phyloP scores from a whole-genome alignment of 2,113 vertebrate species.

The Hippocampus mohnikei region DNA sequence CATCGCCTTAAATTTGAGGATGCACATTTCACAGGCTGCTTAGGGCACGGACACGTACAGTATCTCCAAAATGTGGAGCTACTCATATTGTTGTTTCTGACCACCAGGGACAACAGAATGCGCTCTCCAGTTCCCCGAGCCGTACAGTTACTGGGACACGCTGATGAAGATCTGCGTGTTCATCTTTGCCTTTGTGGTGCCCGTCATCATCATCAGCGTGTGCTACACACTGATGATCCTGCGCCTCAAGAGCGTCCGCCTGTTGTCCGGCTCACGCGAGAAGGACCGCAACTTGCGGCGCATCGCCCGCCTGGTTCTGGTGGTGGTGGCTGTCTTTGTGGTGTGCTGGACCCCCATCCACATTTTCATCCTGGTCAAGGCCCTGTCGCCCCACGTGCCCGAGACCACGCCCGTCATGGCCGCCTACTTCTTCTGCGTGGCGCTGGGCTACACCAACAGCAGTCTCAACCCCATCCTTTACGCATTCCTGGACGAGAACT shows the following conservation, averaged over 20 bases:
- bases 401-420: constrained; percentile 87
- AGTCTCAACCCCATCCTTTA: constrained; percentile 90
- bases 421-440: constrained; percentile 96
- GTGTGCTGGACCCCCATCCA: constrained; percentile 93
- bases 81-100: constrained; percentile 17
- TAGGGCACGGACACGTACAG: too few relatives aligned
- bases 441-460: constrained; percentile 95
- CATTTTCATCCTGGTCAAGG: constrained; percentile 91
- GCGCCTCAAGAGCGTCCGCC: constrained; percentile 86
- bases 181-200: constrained; percentile 87
- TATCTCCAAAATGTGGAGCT: too few relatives aligned
- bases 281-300: constrained; percentile 92
- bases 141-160: constrained; percentile 93
- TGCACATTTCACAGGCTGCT: too few relatives aligned
- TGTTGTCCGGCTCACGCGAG: constrained; percentile 91
- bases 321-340: constrained; percentile 92
- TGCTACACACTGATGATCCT: constrained; percentile 95
- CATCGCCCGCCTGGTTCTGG: constrained; percentile 90
- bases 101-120: constrained; percentile 82
- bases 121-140: constrained; percentile 91
- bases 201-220: constrained; percentile 87
- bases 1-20: too few relatives aligned
- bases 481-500: constrained; percentile 87
- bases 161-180: constrained; percentile 97
- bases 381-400: constrained; percentile 78